phyloP scores from a whole-genome alignment of 2,113 vertebrate species.

The Monopterus albus region DNA sequence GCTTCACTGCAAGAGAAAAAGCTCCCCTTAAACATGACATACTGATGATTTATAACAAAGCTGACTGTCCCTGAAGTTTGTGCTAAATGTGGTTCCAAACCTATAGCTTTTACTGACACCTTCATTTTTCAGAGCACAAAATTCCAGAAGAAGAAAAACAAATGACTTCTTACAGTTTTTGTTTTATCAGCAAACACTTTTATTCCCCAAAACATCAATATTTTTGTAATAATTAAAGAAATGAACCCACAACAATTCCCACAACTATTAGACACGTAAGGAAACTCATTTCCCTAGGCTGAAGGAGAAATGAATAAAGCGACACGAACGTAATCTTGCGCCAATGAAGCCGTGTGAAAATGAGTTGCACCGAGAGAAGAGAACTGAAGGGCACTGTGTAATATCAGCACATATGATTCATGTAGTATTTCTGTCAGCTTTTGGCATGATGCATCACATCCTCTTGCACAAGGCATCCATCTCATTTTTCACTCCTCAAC shows the following conservation, averaged over 20 bases:
- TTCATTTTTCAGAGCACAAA: neutral
- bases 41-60: slow-evolving; percentile 1
- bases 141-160: neutral
- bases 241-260: neutral
- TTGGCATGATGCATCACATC: slow-evolving; percentile 32
- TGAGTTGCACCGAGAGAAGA: neutral
- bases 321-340: neutral
- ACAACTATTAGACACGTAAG: neutral
- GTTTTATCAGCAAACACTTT: neutral
- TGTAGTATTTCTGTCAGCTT: slow-evolving; percentile 52
- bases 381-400: slow-evolving; percentile 39
- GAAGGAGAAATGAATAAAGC: neutral
- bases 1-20: neutral
- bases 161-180: neutral
- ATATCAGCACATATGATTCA: slow-evolving; percentile 59
- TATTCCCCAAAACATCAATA: neutral
- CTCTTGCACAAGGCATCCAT: slow-evolving; percentile 24
- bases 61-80: slow-evolving; percentile 5
- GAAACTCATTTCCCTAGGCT: neutral
- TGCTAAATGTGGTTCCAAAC: neutral
- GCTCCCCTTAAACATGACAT: neutral
- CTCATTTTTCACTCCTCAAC: slow-evolving; percentile 20
- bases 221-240: neutral
- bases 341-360: slow-evolving; percentile 12
- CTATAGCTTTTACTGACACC: neutral